Evolutionary conservation across 2,797 vertebrate species (phyloP), one percentile per base, ranked within the genome.

Genomic region (Erithacus rubecula): DNA sequence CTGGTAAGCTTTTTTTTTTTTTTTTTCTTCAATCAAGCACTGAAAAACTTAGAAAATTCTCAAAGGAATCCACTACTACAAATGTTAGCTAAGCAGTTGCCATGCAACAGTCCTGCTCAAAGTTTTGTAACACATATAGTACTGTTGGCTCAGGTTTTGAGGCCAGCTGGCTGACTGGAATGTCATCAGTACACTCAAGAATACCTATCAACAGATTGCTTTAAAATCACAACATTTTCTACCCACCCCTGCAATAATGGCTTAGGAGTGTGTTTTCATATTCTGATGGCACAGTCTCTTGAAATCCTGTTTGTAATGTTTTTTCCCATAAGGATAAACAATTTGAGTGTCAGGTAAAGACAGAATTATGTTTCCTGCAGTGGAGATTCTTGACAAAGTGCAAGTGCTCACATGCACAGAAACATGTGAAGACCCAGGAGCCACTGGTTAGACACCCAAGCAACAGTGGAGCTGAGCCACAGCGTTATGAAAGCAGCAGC

Each of bases 401-500:
- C 1, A 10, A 58, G 55, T 12, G 36, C 22, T 79, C 36, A 26
- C 55, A n/a, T 3, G 37, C 56, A 69, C 3, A 0, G 59, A 41
- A 77, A 22, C 4, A 8, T 3, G 15, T 4, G 11, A 52, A 87
- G 71, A 62, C 32, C n/a, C 15, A 53, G 5, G 9, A 32, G n/a
- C 41, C 0, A 0, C 83, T 13, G 39, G 41, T 53, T 8, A 37
- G 46, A 55, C 4, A 23, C n/a, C 36, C 39, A 22, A 82, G 30
- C 46, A 51, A 15, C 53, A 3, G 16, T 22, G 37, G 72, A 47
- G 44, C 51, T 30, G 30, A 84, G 84, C 74, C 78, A n/a, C 0
- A 16, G 72, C 0, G 0, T 52, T 59, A 55, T 0, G 23, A 29
- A 30, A 72, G 18, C 1, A 0, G 44, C 70, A 63, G 29, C 21